Evolutionary conservation across 2,797 vertebrate genomes (phyloP), one percentile per base, ranked within the genome.

Genomic region (Poeciliopsis paucimaculata): DNA sequence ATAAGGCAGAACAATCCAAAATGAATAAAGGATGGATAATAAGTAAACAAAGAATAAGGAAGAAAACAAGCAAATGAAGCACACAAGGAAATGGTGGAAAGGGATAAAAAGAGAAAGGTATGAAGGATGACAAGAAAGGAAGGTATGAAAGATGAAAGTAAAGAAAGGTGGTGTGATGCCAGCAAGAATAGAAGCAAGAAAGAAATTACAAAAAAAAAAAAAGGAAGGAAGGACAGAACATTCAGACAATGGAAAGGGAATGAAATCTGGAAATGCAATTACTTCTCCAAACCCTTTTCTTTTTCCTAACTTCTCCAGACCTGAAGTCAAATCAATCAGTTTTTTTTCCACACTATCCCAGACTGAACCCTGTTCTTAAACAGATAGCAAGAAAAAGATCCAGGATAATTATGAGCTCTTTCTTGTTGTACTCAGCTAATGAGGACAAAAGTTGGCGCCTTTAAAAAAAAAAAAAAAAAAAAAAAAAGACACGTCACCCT

Each of bases 391-490:
- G 66, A 55, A 34, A 26, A 75, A 46, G 31, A n/a, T 84, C 77
- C 60, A 64, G 80, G 47, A 80, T 31, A 73, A 89, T 81, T 36
- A 82, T 11, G 68, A 84, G 62, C 46, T 73, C 36, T 68, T 77
- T 75, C 39, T 68, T 77, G 66, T 28, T 75, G 78, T 71, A 28
- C 60, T 83, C 1, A n/a, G 36, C 60, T 83, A 72, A 82, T 82
- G 84, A 85, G 80, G 77, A 87, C 72, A 77, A 86, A 71, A 80
- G 64, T 39, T 77, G 62, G 86, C 73, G 51, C 75, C 53, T 28
- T 26, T 75, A 85, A 83, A 51, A 49, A 18, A 51, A 8, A 23
- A 49, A 49, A 49, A 49, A 18, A 5, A 23, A 23, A 51, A 51
- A 51, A 83, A 51, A 51, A 51, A 53, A 83, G 53, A 72, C 80